A percentile compares a stretch with the other conserved stretches of the same genome.
phyloP scores from a whole-genome alignment of 2,113 vertebrate species.

The Sialia sialis region DNA sequence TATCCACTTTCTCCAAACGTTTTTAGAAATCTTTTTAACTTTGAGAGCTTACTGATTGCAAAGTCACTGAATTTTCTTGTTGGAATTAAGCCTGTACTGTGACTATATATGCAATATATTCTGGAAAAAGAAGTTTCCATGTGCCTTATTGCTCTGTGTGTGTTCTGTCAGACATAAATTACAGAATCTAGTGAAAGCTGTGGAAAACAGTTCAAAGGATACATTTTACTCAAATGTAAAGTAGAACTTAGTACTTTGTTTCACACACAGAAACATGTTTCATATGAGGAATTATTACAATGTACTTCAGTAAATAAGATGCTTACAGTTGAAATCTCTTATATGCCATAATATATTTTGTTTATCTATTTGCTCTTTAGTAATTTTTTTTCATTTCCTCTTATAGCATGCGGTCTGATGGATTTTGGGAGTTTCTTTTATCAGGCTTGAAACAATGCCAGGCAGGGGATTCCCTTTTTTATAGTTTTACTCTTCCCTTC shows the following conservation, averaged over 20 bases:
- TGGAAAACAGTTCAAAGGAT: neutral
- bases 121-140: neutral
- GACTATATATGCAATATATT: neutral
- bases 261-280: neutral
- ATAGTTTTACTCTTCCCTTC: neutral
- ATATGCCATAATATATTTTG: neutral
- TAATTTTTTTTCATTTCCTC: neutral
- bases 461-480: neutral
- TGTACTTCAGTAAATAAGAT: neutral
- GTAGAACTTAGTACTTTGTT: neutral
- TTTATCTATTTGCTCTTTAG: neutral
- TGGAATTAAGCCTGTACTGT: neutral
- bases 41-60: neutral
- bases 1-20: neutral
- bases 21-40: neutral
- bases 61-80: neutral
- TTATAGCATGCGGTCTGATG: neutral
- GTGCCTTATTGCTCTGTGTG: accelerated
- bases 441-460: neutral
- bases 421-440: neutral
- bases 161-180: neutral
- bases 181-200: neutral
- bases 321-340: neutral
- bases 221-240: neutral
- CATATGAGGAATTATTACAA: neutral